Evolutionary conservation across 2,113 vertebrate genomes (phyloP), one percentile per base, ranked within the genome.

Genomic region (Nesogale talazaci): DNA sequence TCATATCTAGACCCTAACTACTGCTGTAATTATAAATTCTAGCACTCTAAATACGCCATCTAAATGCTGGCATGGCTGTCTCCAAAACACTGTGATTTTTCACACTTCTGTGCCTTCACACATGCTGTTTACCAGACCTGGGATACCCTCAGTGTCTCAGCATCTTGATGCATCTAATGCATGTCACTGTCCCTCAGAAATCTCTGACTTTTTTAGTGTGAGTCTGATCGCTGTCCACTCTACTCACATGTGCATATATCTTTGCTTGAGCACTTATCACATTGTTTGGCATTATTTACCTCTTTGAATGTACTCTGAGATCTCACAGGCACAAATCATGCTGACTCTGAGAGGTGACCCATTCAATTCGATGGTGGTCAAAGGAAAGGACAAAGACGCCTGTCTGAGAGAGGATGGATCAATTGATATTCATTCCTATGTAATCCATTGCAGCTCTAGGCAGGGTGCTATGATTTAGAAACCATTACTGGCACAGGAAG

Each of bases 161-260:
- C 69, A 93, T 23, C 34, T 92, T 88, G 16, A 29, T 31, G 79
- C 22, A n/a, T 56, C 22, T 8, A 93, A 81, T 56, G 89, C 25
- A 1, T 36, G 31, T 79, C 27, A 80, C 31, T 15, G 75, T 10
- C 61, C 46, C 27, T 94, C 56, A 34, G 69, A 91, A 89, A 17
- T 85, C 31, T 83, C 25, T 83, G 87, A 89, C 40, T 40, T 88
- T 69, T 91, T 81, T 25, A 38, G 11, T 23, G 22, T 89, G 83
- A 10, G 1, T 15, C 12, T 46, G 34, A 27, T 46, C 57, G 16
- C 59, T 52, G 16, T 46, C 1, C 14, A 83, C 61, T 82, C 16
- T 92, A 57, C 31, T 85, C 16, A 69, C 34, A 16, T 75, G 17
- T 65, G 56, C 16, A 3, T 85, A 2, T 88, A 38, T 75, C 16